Conservation (phyloP, 2,888 invertebrate genomes). For the Catocala fraxini region DNA sequence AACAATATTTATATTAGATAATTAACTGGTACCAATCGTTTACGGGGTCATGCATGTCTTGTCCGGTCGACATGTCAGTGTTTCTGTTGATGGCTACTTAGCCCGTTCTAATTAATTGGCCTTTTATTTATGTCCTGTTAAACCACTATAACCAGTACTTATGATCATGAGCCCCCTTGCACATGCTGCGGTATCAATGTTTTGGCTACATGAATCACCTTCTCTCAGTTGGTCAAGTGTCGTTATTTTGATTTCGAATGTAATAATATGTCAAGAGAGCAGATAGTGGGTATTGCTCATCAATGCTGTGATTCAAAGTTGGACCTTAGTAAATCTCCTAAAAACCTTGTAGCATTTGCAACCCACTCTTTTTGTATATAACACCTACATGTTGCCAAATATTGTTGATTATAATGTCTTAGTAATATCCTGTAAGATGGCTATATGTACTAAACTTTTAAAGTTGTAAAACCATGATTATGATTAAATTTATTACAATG, state of each 20-base stretch:
- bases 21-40: slow-evolving; percentile 19
- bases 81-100: slow-evolving; percentile 46
- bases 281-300: background rate
- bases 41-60: slow-evolving; percentile 48
- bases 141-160: slow-evolving; percentile 48
- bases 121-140: slow-evolving; percentile 51
- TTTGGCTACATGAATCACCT: slow-evolving; percentile 43
- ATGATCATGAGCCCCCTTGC: slow-evolving; percentile 29
- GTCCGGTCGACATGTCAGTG: slow-evolving; percentile 58
- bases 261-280: background rate
- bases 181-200: slow-evolving; percentile 13
- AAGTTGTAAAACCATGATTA: no score
- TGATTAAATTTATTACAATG: no score
- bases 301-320: background rate
- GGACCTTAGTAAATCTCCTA: background rate
- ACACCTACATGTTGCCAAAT: slow-evolving; percentile 34
- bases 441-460: no score
- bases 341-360: slow-evolving; percentile 7
- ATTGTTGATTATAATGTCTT: background rate
- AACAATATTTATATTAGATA: slow-evolving; percentile 29
- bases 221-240: slow-evolving; percentile 21
- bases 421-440: no score
- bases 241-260: slow-evolving; percentile 27
- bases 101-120: slow-evolving; percentile 44
- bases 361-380: slow-evolving; percentile 22